Conservation (phyloP, 2,797 vertebrate genomes). For the Sternotherus odoratus region DNA sequence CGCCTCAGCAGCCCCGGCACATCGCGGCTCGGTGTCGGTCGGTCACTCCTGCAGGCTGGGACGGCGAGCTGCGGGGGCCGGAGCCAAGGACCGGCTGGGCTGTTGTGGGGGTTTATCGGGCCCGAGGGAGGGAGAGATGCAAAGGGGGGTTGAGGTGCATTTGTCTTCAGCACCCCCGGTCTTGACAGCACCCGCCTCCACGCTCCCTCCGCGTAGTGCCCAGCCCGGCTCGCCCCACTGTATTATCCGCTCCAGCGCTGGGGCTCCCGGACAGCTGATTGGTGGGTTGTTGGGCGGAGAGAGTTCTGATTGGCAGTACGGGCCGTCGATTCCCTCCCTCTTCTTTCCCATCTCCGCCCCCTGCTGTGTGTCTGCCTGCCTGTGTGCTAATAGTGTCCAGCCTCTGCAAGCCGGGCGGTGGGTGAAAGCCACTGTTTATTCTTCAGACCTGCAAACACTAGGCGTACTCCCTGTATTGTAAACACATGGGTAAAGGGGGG, state of each 20-base stretch:
- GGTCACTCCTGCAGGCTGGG: not conserved
- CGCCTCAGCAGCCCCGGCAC: not conserved
- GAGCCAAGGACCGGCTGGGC: not conserved
- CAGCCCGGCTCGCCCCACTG: not conserved
- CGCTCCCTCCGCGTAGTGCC: not conserved
- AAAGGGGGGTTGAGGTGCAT: not conserved
- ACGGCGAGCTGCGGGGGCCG: not conserved
- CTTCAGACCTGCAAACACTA: not conserved
- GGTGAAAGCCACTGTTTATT: not conserved
- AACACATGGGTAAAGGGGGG: not conserved
- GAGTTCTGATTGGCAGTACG: slow-evolving; percentile 64
- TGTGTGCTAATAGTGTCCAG: not conserved
- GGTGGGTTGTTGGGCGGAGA: slow-evolving; percentile 55
- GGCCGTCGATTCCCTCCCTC: not conserved
- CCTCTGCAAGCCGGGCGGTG: slow-evolving; percentile 35
- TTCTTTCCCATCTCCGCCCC: not conserved
- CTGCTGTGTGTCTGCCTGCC: rapidly evolving
- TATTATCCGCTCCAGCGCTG: slow-evolving; percentile 57
- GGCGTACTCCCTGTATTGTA: not conserved
- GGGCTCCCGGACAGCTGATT: slow-evolving; percentile 61
- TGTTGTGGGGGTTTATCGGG: not conserved
- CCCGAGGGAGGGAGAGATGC: not conserved
- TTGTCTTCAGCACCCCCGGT: not conserved
- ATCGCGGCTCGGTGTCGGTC: not conserved
- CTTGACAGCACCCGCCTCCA: not conserved